Percentiles rank a stretch among this genome's conserved stretches.
Conservation (phyloP, 2,888 invertebrate species). For the Blera fallax region DNA sequence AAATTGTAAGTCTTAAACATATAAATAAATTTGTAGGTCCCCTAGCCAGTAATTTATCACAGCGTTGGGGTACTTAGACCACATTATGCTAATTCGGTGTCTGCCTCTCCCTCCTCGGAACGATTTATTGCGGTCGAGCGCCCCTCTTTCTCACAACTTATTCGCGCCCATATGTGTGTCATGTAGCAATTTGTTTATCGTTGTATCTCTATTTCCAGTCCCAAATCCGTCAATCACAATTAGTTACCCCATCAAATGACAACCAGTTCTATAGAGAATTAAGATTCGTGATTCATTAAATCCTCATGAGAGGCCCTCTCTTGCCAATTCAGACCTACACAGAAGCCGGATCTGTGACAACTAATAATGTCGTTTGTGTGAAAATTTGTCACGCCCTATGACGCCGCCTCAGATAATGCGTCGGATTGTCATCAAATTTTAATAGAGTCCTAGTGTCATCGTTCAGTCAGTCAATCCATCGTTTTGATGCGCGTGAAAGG, state of each 20-base stretch:
- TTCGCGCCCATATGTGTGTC: conserved; percentile 52
- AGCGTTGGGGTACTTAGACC: conserved; percentile 50
- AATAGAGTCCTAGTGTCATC: conserved; percentile 57
- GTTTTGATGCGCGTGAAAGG: conserved; percentile 33
- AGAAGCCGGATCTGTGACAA: conserved; percentile 35
- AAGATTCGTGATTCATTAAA: conserved; percentile 65
- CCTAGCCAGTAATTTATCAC: conserved; percentile 30
- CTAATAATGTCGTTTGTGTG: conserved; percentile 68
- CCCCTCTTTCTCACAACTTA: conserved; percentile 54
- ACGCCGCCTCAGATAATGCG: conserved; percentile 46
- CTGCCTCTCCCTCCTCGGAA: conserved; percentile 28
- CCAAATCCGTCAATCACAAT: conserved; percentile 79
- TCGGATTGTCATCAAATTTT: conserved; percentile 51
- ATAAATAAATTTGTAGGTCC: conserved; percentile 8
- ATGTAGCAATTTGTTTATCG: conserved; percentile 55
- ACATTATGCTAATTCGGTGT: conserved; percentile 65
- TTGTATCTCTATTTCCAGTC: conserved; percentile 52
- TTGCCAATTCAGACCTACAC: conserved; percentile 58
- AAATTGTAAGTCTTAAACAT: conserved; percentile 4
- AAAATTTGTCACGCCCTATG: conserved; percentile 72
- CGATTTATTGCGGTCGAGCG: conserved; percentile 61
- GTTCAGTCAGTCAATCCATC: conserved; percentile 43
- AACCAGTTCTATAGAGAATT: conserved; percentile 57
- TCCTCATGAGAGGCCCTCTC: conserved; percentile 54
- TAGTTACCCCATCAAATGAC: conserved; percentile 76